Evolutionary conservation across 1,140 invertebrate species (phyloP), one percentile per base, ranked within the genome.

Genomic region (Penaeus indicus): DNA sequence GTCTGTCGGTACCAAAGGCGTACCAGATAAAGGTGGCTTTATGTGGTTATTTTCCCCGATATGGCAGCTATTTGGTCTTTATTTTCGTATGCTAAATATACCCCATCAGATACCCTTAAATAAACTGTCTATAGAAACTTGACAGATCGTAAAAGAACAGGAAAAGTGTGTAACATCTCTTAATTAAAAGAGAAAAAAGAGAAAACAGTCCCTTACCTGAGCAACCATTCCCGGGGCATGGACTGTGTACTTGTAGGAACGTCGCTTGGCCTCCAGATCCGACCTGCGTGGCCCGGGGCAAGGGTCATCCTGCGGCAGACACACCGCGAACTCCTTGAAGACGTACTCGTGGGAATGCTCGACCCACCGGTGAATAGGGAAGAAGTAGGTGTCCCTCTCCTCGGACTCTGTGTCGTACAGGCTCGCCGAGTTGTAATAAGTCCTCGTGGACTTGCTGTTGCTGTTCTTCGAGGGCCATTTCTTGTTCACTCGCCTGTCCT

Each of bases 271-370:
- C 62, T 91, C 91, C 42, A 94, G 88, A 85, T 94, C 93, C 84
- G 92, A 91, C n/a, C 91, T 86, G 47, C 94, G 91, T 85, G 93
- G 92, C 10, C 93, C 92, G 8, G n/a, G 86, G 85, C 92, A 90
- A n/a, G 92, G 90, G 90, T 94, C 93, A 64, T 91, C 89, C 90
- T 94, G 93, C 0, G 94, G 94, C 61, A 94, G 91, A 27, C 92
- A 92, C 27, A 92, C 93, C 86, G 94, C 93, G 84, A 93, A 92
- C 90, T 93, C 92, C 54, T 91, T 83, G 67, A 94, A 92, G 32
- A 92, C 85, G 90, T 94, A 94, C 60, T 92, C 92, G 22, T 91
- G 91, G 69, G 93, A 83, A 3, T 92, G 63, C 62, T 92, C 92
- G 77, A 94, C 91, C 38, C 91, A 86, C 38, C 94, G 91, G 87